Percentiles rank a stretch among this genome's conserved stretches.
These are phyloP conservation scores for Hassar affinis DNA, from an alignment of 2,113 vertebrate species.

Conservation along the genomic window DNA sequence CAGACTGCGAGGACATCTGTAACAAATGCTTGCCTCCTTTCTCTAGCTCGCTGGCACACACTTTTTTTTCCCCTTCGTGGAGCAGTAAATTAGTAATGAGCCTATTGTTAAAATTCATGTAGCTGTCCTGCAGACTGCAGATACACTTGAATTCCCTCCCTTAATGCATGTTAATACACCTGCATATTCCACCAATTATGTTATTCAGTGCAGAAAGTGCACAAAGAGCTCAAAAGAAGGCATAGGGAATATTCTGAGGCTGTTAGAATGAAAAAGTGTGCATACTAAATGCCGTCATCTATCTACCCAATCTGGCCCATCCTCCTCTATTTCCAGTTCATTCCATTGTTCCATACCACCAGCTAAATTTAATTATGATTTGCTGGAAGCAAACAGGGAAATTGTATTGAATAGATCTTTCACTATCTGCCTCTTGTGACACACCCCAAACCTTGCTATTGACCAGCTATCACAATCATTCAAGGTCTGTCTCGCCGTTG, in stretches of 20 bases:
- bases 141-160: conserved; percentile 7
- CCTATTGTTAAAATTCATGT: conserved; percentile 54
- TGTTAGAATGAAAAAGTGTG: background rate
- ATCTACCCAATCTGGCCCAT: conserved; percentile 1
- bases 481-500: background rate
- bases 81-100: conserved; percentile 54
- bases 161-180: conserved; percentile 46
- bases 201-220: conserved; percentile 19
- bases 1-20: conserved; percentile 17
- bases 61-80: background rate
- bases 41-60: conserved; percentile 9
- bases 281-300: conserved; percentile 25
- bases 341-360: conserved; percentile 4
- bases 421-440: background rate
- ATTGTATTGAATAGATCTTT: background rate
- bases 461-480: background rate
- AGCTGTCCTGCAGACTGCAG: conserved; percentile 34
- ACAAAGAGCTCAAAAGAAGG: conserved; percentile 16
- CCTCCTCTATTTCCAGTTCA: conserved; percentile 30
- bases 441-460: background rate
- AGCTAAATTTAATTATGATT: conserved; percentile 35
- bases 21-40: conserved; percentile 6
- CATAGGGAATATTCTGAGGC: background rate
- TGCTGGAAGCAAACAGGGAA: conserved; percentile 2
- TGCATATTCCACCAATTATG: conserved; percentile 23